Base-by-base conservation (phyloP, 1,140 invertebrate genomes). In the Dermatophagoides farinae region DNA sequence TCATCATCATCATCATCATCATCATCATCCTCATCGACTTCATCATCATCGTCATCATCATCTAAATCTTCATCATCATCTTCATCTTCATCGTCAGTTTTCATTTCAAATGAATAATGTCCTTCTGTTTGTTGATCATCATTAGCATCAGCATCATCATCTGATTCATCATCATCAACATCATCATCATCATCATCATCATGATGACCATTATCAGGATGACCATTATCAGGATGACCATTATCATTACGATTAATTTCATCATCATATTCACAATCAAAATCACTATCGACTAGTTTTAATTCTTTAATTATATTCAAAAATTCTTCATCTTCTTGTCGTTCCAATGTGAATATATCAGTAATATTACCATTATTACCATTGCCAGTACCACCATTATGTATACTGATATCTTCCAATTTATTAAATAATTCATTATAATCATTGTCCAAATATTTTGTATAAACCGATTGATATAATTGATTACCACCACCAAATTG, bases 261-360 rank as follows among this genome's bases (percentile, higher is more conserved):
- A 43, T 43, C n/a, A 43, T 52, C 50, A 38, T 20, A 49, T 9
- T 49, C 50, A 38, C 16, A 6, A n/a, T 41, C 20, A 16, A 44
- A 16, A 16, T 44, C 18, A n/a, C 14, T 20, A 20, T 44, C 43
- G 18, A 44, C 18, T 20, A 55, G 23, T 44, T 55, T 39, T 11
- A 44, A 55, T 23, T 23, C 14, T 44, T 55, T 55, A 14, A 55
- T 18, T 23, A 55, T 18, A 39, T 16, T 1, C 5, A 20, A 55
- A 55, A 55, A 55, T 25, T 55, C 53, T 40, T 55, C 31, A 39
- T 55, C 53, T 55, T 55, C 53, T 40, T 55, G 10, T 44, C 39
- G 38, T 18, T 55, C 31, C 31, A 25, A 14, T 55, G 14, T 25
- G 4, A 22, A 22, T 23, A 50, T 12, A 12, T 50, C 47, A 20